Evolutionary conservation across 2,797 vertebrate species (phyloP).

Genomic region (Huso huso): DNA sequence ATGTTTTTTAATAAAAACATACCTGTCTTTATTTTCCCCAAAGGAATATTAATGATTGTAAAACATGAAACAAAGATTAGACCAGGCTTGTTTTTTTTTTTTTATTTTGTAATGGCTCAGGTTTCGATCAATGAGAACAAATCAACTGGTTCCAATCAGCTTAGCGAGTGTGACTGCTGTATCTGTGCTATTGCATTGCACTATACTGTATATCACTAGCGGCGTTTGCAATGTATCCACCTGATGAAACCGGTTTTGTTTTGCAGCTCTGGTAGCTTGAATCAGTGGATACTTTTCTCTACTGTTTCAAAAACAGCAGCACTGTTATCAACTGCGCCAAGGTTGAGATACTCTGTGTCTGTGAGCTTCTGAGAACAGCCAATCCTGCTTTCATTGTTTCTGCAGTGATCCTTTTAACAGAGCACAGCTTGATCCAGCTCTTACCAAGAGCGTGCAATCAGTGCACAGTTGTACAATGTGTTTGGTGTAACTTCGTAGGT

Average conservation of each 20-base stretch:
- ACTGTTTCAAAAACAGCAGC: too few relatives aligned
- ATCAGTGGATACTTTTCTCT: too few relatives aligned
- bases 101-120: too few relatives aligned
- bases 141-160: not conserved
- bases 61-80: slow-evolving; percentile 9
- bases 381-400: not conserved
- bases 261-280: too few relatives aligned
- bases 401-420: too few relatives aligned
- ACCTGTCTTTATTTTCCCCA: not conserved
- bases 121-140: not conserved
- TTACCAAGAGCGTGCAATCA: not conserved
- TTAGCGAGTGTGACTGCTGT: not conserved
- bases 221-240: too few relatives aligned
- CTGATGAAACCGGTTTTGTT: too few relatives aligned
- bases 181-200: not conserved
- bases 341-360: not conserved
- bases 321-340: too few relatives aligned
- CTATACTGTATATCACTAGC: too few relatives aligned
- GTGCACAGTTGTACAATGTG: not conserved
- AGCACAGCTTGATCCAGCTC: too few relatives aligned
- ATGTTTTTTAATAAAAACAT: too few relatives aligned
- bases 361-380: not conserved
- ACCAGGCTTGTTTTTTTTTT: not conserved
- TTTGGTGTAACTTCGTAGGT: too few relatives aligned
- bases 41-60: slow-evolving; percentile 8